Percentiles rank a stretch among this genome's conserved stretches.
Evolutionary conservation across 2,113 vertebrate genomes (phyloP).

Genomic region (Tetraodon nigroviridis): DNA sequence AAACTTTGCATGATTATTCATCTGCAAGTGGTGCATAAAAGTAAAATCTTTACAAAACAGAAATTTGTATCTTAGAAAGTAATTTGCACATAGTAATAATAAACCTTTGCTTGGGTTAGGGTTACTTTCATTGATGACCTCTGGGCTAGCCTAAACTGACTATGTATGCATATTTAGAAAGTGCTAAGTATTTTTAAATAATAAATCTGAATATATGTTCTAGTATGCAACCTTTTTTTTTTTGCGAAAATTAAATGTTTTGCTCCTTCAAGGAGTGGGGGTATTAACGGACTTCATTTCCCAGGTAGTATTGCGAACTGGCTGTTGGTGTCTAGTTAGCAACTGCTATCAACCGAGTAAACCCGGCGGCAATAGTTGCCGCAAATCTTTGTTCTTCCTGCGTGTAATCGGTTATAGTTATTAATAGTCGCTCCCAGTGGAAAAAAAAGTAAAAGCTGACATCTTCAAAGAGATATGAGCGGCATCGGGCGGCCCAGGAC

Average conservation of each 20-base stretch:
- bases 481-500: constrained; percentile 80
- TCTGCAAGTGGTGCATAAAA: no score
- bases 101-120: no score
- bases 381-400: constrained; percentile 52
- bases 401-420: constrained; percentile 43
- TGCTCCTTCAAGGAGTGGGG: constrained; percentile 1
- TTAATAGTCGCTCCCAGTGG: constrained; percentile 43
- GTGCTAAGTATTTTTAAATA: not conserved
- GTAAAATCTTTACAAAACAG: no score
- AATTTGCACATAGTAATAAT: no score
- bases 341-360: constrained; percentile 66
- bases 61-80: no score
- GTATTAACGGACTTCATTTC: constrained; percentile 62
- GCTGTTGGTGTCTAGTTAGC: constrained; percentile 72
- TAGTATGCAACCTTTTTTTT: not conserved
- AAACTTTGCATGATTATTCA: no score
- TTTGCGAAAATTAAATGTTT: not conserved
- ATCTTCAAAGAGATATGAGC: constrained; percentile 76
- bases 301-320: constrained; percentile 65
- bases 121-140: no score
- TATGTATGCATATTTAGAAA: no score
- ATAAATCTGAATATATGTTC: not conserved
- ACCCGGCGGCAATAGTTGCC: constrained; percentile 63
- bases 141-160: no score
- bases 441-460: constrained; percentile 52